Percentiles rank a stretch among this genome's conserved stretches.
Evolutionary conservation across 2,888 invertebrate genomes (phyloP).

Genomic region (Slavum lentiscoides): DNA sequence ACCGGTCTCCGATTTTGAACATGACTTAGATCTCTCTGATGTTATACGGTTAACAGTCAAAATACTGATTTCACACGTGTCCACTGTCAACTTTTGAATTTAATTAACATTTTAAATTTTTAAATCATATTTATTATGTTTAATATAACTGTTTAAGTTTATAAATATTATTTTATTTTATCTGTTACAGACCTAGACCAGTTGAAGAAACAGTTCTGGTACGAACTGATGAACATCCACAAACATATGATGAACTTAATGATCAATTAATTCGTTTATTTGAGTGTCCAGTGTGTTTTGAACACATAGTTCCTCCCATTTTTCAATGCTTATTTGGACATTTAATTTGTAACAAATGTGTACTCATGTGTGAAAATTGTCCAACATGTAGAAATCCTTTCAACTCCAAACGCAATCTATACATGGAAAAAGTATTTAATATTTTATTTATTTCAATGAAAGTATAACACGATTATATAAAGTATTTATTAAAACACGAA

Average conservation of each 20-base stretch:
- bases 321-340: slow-evolving; percentile 69
- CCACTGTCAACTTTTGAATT: no score
- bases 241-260: slow-evolving; percentile 55
- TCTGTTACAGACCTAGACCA: neutral
- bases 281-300: slow-evolving; percentile 70
- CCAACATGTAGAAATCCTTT: slow-evolving; percentile 66
- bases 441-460: neutral
- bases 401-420: slow-evolving; percentile 63
- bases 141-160: neutral
- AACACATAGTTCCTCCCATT: slow-evolving; percentile 68
- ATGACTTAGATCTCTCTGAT: no score
- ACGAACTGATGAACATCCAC: slow-evolving; percentile 43
- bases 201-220: neutral
- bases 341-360: slow-evolving; percentile 66
- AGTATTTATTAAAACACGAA: neutral
- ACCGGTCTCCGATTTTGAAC: no score
- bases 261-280: slow-evolving; percentile 62
- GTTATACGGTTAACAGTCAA: no score
- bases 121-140: neutral
- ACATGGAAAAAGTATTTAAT: slow-evolving; percentile 63
- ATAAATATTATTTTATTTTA: neutral
- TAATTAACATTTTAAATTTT: no score
- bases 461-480: no score
- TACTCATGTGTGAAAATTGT: slow-evolving; percentile 64
- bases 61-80: no score